phyloP scores from a whole-genome alignment of 2,888 invertebrate genomes.

The Choristoneura rosaceana region DNA sequence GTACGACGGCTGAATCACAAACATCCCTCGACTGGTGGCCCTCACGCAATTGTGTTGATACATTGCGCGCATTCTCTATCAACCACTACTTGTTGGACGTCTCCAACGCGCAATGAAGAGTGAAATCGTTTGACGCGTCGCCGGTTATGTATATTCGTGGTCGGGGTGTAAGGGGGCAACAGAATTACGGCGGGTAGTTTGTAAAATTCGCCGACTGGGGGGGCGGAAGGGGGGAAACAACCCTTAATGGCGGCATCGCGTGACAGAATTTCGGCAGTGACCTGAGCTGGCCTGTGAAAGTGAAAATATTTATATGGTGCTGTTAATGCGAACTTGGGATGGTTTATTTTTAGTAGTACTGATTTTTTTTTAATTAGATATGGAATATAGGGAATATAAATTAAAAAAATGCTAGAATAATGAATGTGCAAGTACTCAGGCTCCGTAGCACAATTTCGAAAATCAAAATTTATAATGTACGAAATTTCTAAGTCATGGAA shows the following conservation, averaged over 20 bases:
- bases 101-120: not conserved
- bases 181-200: constrained; percentile 79
- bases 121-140: not conserved
- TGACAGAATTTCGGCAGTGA: constrained; percentile 85
- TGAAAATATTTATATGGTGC: constrained; percentile 78
- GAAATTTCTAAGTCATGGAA: too few species aligned
- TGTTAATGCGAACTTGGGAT: constrained; percentile 53
- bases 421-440: too few species aligned
- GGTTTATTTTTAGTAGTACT: not conserved
- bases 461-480: too few species aligned
- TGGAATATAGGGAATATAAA: too few species aligned
- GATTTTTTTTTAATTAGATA: not conserved
- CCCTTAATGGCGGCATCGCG: constrained; percentile 85
- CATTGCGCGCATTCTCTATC: not conserved
- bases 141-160: not conserved
- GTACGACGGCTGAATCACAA: constrained; percentile 20
- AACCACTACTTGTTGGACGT: not conserved
- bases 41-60: not conserved
- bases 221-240: constrained; percentile 63
- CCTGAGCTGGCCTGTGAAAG: constrained; percentile 80
- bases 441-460: too few species aligned
- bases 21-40: not conserved
- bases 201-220: constrained; percentile 78
- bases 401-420: too few species aligned
- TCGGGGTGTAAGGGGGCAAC: constrained; percentile 60